Evolutionary conservation across 2,797 vertebrate genomes (phyloP), one percentile per base, ranked within the genome.

Genomic region (Paedocypris micromegethes): DNA sequence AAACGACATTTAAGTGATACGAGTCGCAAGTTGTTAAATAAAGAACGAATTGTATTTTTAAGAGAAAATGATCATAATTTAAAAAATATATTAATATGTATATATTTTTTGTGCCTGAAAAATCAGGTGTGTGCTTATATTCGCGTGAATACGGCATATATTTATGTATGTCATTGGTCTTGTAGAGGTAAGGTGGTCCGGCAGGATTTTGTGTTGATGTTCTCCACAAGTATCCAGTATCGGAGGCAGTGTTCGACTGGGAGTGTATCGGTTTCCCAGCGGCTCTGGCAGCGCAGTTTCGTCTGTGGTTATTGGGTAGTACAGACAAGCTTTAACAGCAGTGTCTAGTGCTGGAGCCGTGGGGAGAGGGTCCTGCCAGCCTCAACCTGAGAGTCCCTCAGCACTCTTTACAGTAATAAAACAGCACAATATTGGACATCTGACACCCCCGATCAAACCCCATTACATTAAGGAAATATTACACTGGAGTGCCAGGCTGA

Each of bases 401-500:
- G 93, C 91, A 89, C 89, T 88, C 90, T 91, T 92, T 89, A 88
- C 92, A 88, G 90, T 94, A 92, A 94, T 93, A 93, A 94, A 92
- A 91, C 88, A 91, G 88, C 88, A 88, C 87, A 86, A 89, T 90
- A 90, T 90, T 88, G 89, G 91, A 86, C 86, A 90, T 88, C 86
- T 82, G 92, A 92, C 90, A 93, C 91, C 88, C 85, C 82, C 86
- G 86, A 92, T 96, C 93, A 93, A 94, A 93, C 90, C 93, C 91
- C 92, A 91, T 92, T 91, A 91, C 91, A 92, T 94, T 94, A 94
- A 89, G 88, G 92, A 92, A 93, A 93, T 88, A 90, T 91, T 93
- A 94, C 88, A 92, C 92, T 86, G 84, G 80, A 75, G 74, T 85
- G 74, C 82, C 72, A 68, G 58, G 75, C 74, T 83, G 84, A 86